These are phyloP conservation scores for Zaprionus capensis DNA, from an alignment of 1,140 invertebrate species.

Conservation along the genomic window DNA sequence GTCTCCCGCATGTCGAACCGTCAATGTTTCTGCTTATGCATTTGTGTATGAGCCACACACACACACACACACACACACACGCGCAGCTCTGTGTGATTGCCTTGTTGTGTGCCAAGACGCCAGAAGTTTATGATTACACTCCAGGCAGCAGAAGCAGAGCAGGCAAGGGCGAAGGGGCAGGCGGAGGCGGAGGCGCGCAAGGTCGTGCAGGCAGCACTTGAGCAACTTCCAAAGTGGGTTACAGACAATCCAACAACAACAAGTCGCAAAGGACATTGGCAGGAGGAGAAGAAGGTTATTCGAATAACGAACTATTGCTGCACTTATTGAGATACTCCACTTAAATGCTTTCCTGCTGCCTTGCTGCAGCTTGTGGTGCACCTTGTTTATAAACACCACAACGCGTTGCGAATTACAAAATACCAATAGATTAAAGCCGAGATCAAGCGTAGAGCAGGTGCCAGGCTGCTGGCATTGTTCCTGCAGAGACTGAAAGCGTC, in stretches of 20 bases:
- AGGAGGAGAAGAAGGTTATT: background rate
- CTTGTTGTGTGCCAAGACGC: constrained; percentile 3
- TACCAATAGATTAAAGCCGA: background rate
- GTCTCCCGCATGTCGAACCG: background rate
- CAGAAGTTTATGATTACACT: constrained; percentile 4
- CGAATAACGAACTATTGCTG: constrained; percentile 1
- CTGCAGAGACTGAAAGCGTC: no score
- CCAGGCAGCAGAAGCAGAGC: background rate
- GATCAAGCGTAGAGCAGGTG: background rate
- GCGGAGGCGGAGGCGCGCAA: background rate
- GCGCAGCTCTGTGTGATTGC: constrained; percentile 1
- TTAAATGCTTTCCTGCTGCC: constrained; percentile 1
- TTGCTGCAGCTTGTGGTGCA: background rate
- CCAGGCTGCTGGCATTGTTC: no score
- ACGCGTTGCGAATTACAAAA: background rate
- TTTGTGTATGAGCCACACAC: background rate
- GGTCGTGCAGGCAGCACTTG: constrained; percentile 17
- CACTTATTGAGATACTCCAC: constrained; percentile 4
- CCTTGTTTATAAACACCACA: background rate
- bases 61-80: constrained; percentile 5
- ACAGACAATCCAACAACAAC: constrained; percentile 17
- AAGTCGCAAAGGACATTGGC: background rate
- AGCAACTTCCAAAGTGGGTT: constrained; percentile 57
- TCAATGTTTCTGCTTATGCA: constrained; percentile 6
- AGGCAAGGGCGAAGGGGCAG: background rate